phyloP scores from a whole-genome alignment of 1,140 invertebrate species.

The Caenorhabditis brenneri region DNA sequence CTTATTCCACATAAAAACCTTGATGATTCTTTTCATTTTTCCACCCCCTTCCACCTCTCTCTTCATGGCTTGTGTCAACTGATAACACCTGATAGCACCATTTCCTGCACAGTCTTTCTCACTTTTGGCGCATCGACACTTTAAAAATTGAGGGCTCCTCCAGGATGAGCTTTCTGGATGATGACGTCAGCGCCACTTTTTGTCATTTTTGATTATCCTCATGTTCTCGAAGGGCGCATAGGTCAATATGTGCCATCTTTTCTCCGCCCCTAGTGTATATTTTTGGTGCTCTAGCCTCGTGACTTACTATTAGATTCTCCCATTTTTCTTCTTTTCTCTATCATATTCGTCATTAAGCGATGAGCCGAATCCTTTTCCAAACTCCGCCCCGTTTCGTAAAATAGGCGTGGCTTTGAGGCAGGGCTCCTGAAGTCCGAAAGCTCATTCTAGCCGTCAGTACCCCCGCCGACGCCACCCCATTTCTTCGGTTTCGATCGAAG shows the following conservation, averaged over 20 bases:
- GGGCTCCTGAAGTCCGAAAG: neutral
- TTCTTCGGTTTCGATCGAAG: neutral
- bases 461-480: constrained; percentile 4
- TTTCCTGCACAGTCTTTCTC: constrained; percentile 7
- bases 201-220: constrained; percentile 31
- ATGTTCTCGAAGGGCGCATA: neutral
- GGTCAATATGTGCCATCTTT: neutral
- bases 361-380: neutral
- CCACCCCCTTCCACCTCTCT: neutral
- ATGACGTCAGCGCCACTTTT: neutral
- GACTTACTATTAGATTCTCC: too few relatives aligned
- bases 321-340: neutral
- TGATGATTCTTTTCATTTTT: neutral
- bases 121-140: constrained; percentile 25
- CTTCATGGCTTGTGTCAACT: constrained; percentile 11
- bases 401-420: neutral
- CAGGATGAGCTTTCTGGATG: neutral
- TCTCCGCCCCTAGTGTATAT: neutral
- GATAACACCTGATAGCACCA: constrained; percentile 34
- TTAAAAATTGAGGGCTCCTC: neutral
- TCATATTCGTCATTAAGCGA: constrained; percentile 17
- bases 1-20: neutral
- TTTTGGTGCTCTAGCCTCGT: neutral
- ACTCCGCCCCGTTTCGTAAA: constrained; percentile 4
- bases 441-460: constrained; percentile 35